These are phyloP conservation scores for Eulemur macaco DNA, from an alignment of 2,113 vertebrate species.

Conservation along the genomic window DNA sequence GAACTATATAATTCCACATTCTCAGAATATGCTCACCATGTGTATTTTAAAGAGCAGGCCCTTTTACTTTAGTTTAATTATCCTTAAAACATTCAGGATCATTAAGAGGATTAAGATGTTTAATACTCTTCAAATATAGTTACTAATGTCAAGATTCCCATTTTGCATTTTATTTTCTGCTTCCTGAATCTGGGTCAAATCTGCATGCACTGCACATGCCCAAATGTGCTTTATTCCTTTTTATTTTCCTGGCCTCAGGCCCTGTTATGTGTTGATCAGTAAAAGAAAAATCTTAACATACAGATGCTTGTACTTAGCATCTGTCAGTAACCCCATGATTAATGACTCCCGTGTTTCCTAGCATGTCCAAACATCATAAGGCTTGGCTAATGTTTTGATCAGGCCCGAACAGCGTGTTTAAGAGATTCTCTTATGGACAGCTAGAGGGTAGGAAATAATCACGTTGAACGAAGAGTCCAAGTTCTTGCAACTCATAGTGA, in stretches of 20 bases:
- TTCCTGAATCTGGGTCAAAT: constrained; percentile 71
- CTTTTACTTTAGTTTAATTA: constrained; percentile 63
- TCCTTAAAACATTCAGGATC: constrained; percentile 52
- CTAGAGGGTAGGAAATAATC: constrained; percentile 85
- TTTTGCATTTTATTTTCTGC: constrained; percentile 67
- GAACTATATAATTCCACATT: constrained; percentile 64
- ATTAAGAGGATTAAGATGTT: constrained; percentile 74
- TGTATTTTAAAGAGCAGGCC: constrained; percentile 33
- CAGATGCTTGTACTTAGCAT: constrained; percentile 72
- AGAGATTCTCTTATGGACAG: constrained; percentile 76
- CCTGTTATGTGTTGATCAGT: constrained; percentile 61
- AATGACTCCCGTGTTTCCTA: constrained; percentile 75
- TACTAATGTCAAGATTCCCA: not conserved
- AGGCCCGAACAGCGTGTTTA: constrained; percentile 76
- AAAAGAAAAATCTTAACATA: constrained; percentile 65
- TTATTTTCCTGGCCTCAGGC: constrained; percentile 10
- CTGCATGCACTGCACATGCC: constrained; percentile 48
- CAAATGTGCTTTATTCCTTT: constrained; percentile 56
- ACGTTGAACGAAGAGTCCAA: constrained; percentile 79
- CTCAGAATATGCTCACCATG: constrained; percentile 31
- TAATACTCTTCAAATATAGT: constrained; percentile 70
- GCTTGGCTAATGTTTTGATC: constrained; percentile 81
- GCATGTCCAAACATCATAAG: constrained; percentile 81
- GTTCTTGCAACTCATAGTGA: constrained; percentile 80
- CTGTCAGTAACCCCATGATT: constrained; percentile 78